Percentiles rank a stretch among this genome's conserved stretches.
Conservation (phyloP, 2,113 vertebrate genomes). For the Piaya cayana region DNA sequence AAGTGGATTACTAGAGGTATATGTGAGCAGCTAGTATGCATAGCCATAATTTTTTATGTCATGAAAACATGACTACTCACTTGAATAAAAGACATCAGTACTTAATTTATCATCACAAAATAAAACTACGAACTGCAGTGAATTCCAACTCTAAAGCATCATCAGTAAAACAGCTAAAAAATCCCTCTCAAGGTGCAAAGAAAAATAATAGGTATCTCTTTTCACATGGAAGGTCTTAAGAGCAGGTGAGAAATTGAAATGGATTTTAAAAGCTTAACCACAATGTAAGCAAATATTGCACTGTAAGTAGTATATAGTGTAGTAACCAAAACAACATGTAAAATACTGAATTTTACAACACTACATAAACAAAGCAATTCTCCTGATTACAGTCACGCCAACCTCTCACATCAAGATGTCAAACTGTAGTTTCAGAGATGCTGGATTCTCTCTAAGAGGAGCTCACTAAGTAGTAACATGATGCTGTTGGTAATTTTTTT, state of each 20-base stretch:
- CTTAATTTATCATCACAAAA: neutral
- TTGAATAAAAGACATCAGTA: neutral
- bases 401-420: neutral
- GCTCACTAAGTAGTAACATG: slow-evolving; percentile 47
- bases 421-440: slow-evolving; percentile 25
- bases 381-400: neutral
- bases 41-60: neutral
- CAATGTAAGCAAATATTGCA: neutral
- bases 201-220: neutral
- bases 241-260: neutral
- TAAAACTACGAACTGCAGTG: neutral
- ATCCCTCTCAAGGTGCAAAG: neutral
- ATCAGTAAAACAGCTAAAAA: neutral
- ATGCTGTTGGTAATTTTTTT: slow-evolving; percentile 64
- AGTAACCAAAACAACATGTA: neutral
- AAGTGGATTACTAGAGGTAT: neutral
- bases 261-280: neutral
- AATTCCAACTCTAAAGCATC: neutral
- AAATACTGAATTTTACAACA: neutral
- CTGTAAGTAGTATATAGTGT: neutral
- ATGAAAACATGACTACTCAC: neutral
- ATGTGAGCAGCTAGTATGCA: neutral
- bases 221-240: neutral
- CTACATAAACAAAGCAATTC: neutral
- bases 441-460: slow-evolving; percentile 55